Conservation (phyloP, 64 coral and sea anemone genomes). For the Catalaphyllia jardinei region DNA sequence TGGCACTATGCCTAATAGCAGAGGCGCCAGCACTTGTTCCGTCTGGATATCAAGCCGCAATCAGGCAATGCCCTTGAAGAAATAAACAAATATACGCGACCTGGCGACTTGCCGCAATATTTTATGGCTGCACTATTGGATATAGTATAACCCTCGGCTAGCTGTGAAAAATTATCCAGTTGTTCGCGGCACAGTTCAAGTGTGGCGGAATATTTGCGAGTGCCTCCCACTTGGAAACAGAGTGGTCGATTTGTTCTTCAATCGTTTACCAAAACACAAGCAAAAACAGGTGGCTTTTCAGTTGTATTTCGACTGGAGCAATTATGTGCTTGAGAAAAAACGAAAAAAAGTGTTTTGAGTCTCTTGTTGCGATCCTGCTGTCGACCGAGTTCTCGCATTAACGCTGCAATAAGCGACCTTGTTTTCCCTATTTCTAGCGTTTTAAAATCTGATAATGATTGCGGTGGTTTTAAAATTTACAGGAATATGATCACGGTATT, state of each 20-base stretch:
- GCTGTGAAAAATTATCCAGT: background rate
- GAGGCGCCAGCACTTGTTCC: background rate
- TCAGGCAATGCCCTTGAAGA: background rate
- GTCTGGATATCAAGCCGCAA: background rate
- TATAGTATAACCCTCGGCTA: background rate
- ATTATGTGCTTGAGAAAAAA: background rate
- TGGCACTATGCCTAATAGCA: background rate
- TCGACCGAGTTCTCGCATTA: background rate
- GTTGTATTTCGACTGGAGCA: background rate
- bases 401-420: too few relatives aligned
- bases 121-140: background rate
- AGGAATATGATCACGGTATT: too few relatives aligned
- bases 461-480: too few relatives aligned
- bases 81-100: background rate
- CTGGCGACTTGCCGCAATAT: background rate
- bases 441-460: too few relatives aligned
- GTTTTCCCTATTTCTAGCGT: too few relatives aligned
- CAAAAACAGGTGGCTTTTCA: background rate
- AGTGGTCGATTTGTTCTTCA: background rate
- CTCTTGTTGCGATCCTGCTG: background rate
- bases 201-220: background rate
- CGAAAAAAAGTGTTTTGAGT: background rate
- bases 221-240: background rate
- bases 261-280: background rate
- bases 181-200: background rate